phyloP scores from a whole-genome alignment of 2,797 vertebrate species.

The Atherinosoma microstoma region DNA sequence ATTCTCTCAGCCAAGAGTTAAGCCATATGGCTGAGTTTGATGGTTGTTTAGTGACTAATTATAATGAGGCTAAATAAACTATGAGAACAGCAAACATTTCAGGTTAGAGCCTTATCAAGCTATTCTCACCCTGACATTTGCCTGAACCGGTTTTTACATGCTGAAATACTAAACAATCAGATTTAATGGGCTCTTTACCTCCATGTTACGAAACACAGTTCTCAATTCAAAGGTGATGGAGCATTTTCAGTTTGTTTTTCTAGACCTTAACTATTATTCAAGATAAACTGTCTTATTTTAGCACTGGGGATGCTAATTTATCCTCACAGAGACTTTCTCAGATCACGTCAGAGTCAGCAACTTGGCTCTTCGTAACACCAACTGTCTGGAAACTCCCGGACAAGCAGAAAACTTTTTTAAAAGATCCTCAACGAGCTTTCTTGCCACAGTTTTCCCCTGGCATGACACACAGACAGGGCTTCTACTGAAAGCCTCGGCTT shows the following conservation, averaged over 20 bases:
- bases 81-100: constrained; percentile 3
- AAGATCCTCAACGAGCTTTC: constrained; percentile 29
- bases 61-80: constrained; percentile 24
- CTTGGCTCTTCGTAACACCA: constrained; percentile 16
- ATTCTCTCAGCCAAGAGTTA: constrained; percentile 3
- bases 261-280: neutral
- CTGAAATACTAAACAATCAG: neutral
- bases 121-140: neutral
- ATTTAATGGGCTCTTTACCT: neutral
- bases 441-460: constrained; percentile 52
- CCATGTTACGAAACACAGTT: neutral
- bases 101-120: neutral
- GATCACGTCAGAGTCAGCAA: constrained; percentile 9
- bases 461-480: constrained; percentile 53
- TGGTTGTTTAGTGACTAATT: constrained; percentile 16
- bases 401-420: constrained; percentile 50
- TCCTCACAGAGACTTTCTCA: constrained; percentile 2
- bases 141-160: neutral
- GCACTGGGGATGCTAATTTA: neutral
- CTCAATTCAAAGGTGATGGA: neutral
- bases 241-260: neutral
- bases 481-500: constrained; percentile 41
- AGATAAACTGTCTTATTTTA: neutral
- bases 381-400: constrained; percentile 33
- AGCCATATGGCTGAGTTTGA: neutral